Evolutionary conservation across 1,140 invertebrate species (phyloP).

Genomic region (Drosophila bocqueti): DNA sequence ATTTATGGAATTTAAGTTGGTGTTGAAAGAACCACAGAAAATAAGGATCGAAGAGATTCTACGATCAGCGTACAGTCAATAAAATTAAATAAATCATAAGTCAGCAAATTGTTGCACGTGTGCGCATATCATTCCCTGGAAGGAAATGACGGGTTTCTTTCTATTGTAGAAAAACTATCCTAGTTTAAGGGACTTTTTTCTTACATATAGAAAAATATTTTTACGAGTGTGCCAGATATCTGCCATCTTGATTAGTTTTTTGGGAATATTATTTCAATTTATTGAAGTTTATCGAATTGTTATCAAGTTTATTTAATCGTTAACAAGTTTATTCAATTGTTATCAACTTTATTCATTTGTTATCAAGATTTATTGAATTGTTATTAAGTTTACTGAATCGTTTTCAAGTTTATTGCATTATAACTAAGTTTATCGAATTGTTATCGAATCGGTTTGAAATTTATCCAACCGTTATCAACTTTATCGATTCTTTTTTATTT

Average conservation of each 20-base stretch:
- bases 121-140: no score
- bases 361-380: not conserved
- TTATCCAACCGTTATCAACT: not conserved
- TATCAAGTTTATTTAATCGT: not conserved
- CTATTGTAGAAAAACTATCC: no score
- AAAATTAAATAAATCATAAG: no score
- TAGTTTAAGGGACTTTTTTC: no score
- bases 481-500: not conserved
- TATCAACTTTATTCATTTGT: not conserved
- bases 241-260: not conserved
- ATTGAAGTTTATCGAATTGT: not conserved
- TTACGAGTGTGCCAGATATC: not conserved
- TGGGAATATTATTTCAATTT: not conserved
- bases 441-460: not conserved
- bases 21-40: slow-evolving; percentile 2
- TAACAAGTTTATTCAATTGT: not conserved
- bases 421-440: not conserved
- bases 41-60: not conserved
- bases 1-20: slow-evolving; percentile 2
- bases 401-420: not conserved
- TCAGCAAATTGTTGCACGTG: no score
- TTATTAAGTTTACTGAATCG: not conserved
- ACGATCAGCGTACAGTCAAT: not conserved
- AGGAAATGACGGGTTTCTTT: no score
- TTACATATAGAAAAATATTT: no score